Base-by-base conservation (phyloP, 2,113 vertebrate species). In the Melanerpes aurifrons region DNA sequence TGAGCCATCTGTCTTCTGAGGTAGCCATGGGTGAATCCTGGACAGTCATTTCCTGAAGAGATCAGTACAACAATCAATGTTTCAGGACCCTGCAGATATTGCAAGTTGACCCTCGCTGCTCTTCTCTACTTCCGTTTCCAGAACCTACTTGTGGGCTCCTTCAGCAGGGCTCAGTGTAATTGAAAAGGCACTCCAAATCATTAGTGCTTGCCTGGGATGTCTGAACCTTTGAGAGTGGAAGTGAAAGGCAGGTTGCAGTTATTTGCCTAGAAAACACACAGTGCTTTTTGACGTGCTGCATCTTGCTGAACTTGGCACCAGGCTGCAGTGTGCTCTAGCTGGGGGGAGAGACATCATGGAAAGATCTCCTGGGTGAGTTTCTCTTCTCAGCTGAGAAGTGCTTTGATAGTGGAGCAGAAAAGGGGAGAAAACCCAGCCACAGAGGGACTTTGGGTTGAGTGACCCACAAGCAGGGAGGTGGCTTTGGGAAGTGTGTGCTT, bases 301-400 rank as follows among this genome's bases (percentile, higher is more conserved):
- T 95, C 94, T 94, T 96, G 93, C 79, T 83, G 90, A 28, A 57
- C 87, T 87, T 96, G 92, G 94, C 93, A 83, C 15, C 15, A 43
- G 35, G 7, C 68, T 87, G 47, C 32, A 67, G 13, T 68, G 1
- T 90, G 86, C 54, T 92, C 82, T 74, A 80, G 82, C 90, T 94
- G 76, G 62, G 87, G 90, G 90, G 57, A 91, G 92, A 80, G 76
- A 71, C 53, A n/a, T 91, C 37, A 37, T 77, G 87, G 57, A 95
- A 89, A 94, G 94, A 96, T 96, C 57, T 87, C 53, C 29, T 70
- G 69, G 82, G 94, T 95, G 95, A 94, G 37, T 31, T 76, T 17
- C 66, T 58, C 57, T 67, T 74, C 78, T 87, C 79, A 77, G 28
- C 64, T 43, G 56, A 77, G 56, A 73, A 92, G 53, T 59, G n/a